Evolutionary conservation across 2,113 vertebrate species (phyloP), one percentile per base, ranked within the genome.

Genomic region (Helogale parvula): DNA sequence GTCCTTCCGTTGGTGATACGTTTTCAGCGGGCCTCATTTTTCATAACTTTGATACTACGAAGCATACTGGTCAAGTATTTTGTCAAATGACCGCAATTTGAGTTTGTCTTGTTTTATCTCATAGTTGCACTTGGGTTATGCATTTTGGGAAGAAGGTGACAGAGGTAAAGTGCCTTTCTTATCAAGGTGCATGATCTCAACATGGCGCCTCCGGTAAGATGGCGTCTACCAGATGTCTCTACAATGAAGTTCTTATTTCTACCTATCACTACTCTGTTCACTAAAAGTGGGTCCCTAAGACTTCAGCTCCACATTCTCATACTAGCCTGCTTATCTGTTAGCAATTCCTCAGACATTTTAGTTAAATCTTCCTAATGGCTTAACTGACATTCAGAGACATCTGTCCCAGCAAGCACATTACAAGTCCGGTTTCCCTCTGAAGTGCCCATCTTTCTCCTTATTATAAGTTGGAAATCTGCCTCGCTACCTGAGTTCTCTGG

Each of bases 121-220:
- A 25, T 17, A 7, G 54, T 83, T 15, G 10, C 1, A 57, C 25
- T 31, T 15, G 2, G 23, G 1, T 47, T 41, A 50, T 25, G 13
- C 33, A 54, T n/a, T 50, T 47, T 1, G 3, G 16, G 5, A 45
- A 23, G 33, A 83, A 50, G 47, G 13, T 38, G 35, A 35, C 15
- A 50, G 29, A 35, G 33, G 17, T 7, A 1, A 69, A 45, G 13
- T 45, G 10, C 1, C 66, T 8, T 57, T 87, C 29, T 65, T 52
- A n/a, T 33, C 33, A 31, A 35, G 23, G 17, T 13, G 52, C 3
- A 33, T 15, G 9, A 8, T 12, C 29, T 77, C 52, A 71, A 5
- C 5, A 21, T 31, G 60, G 38, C 0, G 0, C 27, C 12, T 9
- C 1, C 0, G 1, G 35, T 60, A 14, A 45, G 21, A 13, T 60